These are phyloP conservation scores for Myotis yumanensis DNA, from an alignment of 2,113 vertebrate species.

Conservation along the genomic window DNA sequence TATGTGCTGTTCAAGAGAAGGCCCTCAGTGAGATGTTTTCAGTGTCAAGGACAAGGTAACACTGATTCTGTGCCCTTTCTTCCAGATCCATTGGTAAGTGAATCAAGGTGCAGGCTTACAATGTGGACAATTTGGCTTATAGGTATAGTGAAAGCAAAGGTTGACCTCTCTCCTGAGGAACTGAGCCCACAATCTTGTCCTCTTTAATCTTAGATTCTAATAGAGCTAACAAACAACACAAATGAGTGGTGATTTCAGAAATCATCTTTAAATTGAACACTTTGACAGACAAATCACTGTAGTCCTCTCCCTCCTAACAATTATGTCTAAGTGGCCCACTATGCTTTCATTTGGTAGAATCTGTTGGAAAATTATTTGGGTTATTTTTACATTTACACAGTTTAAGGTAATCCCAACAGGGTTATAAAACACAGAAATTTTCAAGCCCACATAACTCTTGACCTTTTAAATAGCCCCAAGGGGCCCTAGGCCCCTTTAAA, in stretches of 20 bases:
- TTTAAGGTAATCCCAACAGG: constrained; percentile 40
- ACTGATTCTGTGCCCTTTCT: not conserved
- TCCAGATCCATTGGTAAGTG: not conserved
- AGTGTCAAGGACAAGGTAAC: not conserved
- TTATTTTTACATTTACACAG: constrained; percentile 32
- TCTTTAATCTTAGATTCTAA: not conserved
- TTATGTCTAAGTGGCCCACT: not conserved
- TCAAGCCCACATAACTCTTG: not conserved
- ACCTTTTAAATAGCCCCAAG: constrained; percentile 51
- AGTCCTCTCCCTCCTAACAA: not conserved
- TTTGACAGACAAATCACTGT: not conserved
- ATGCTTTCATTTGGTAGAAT: not conserved
- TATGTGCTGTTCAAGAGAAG: not conserved
- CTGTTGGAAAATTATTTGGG: constrained; percentile 47
- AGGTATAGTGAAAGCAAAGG: not conserved
- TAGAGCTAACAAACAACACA: not conserved
- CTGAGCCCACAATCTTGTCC: not conserved
- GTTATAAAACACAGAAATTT: constrained; percentile 39
- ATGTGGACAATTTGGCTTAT: not conserved
- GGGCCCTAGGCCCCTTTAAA: not conserved
- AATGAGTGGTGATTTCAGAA: not conserved
- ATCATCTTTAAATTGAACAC: not conserved
- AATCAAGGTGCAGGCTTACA: not conserved
- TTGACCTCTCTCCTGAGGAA: not conserved
- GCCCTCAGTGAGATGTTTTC: not conserved